Base-by-base conservation (phyloP, 2,113 vertebrate species). In the Albula glossodonta region DNA sequence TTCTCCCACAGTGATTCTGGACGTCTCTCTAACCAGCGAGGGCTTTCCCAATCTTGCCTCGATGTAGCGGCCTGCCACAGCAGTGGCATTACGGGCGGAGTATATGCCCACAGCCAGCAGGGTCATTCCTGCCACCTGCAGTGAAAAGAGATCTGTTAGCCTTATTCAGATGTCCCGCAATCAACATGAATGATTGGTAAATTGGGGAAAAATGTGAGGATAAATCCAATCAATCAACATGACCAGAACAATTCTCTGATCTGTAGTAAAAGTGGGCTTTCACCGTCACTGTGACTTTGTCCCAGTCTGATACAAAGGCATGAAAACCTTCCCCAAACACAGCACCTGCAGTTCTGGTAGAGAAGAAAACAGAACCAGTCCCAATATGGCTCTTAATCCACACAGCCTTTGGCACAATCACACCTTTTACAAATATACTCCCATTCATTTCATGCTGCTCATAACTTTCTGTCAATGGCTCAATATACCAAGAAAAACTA, bases 241-340 rank as follows among this genome's bases (percentile, higher is more conserved):
- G 5, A 74, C 31, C n/a, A 74, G 70, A 74, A 31, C 22, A 74
- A 31, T 74, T 10, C 70, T 70, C 63, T 70, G 19, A 70, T 70
- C 63, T 9, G n/a, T 74, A 74, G 25, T n/a, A 31, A 74, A 48
- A 63, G 51, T 7, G n/a, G 41, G 12, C 1, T 15, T 93, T 96
- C 89, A 99, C 98, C 87, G 98, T 97, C 85, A 97, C 98, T 0
- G 97, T 99, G 78, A 99, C 97, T 96, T 98, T 98, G 90, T 99
- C 97, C 98, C 97, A 97, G 95, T 99, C 98, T 0, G 98, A 98
- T 22, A 98, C 95, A 85, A 99, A 99, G 83, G 97, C 95, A 50
- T 96, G 95, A 88, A 99, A 99, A 85, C 98, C 98, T 95, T 99
- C 98, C 66, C 98, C 98, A 49, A 99, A 98, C 88, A 99, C 95